Conservation (phyloP, 2,113 vertebrate genomes). For the Semnornis frantzii region DNA sequence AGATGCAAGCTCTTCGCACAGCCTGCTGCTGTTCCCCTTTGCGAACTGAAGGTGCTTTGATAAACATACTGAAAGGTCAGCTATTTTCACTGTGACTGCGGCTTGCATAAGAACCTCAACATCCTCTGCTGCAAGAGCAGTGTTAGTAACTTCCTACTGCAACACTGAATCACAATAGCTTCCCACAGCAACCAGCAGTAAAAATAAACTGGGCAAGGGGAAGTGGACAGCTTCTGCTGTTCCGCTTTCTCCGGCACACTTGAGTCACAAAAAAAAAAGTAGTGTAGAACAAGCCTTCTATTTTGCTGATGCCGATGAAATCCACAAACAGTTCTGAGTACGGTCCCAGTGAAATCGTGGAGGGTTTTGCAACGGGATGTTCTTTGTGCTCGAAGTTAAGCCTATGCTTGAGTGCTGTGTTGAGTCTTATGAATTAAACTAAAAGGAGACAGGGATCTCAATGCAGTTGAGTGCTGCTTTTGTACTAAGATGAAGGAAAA, state of each 20-base stretch:
- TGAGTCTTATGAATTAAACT: background rate
- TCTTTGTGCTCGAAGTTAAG: background rate
- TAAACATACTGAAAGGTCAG: conserved; percentile 55
- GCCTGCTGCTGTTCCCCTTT: background rate
- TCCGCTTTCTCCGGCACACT: conserved; percentile 49
- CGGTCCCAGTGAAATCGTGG: accelerated
- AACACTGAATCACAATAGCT: conserved; percentile 61
- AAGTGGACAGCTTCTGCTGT: conserved; percentile 51
- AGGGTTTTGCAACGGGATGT: background rate
- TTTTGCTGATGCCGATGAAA: conserved; percentile 51
- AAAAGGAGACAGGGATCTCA: background rate
- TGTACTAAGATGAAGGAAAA: background rate
- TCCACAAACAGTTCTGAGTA: background rate
- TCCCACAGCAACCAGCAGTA: conserved; percentile 52
- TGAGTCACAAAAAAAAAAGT: conserved; percentile 37
- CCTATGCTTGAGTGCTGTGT: background rate
- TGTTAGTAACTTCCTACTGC: conserved; percentile 48
- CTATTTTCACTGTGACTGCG: conserved; percentile 38
- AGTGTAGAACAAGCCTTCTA: background rate
- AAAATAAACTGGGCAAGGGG: conserved; percentile 55
- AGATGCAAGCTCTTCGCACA: background rate
- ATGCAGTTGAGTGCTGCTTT: accelerated
- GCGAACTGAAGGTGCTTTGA: conserved; percentile 1
- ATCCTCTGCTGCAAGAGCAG: conserved; percentile 49
- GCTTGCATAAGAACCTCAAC: conserved; percentile 57